phyloP scores from a whole-genome alignment of 2,888 invertebrate species.

The Aradus depressus region DNA sequence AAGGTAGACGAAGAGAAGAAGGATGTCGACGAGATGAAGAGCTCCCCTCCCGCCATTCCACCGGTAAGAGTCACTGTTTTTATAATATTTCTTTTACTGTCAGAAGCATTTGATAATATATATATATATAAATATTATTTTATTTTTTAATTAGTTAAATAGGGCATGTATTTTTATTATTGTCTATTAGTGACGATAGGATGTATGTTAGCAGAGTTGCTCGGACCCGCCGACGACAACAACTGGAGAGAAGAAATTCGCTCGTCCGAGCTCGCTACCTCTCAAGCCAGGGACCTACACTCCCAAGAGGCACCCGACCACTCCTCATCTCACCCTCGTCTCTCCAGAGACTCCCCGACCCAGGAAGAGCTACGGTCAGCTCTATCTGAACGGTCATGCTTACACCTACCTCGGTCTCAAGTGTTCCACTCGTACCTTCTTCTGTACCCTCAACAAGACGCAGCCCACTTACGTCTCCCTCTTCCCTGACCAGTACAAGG shows the following conservation, averaged over 20 bases:
- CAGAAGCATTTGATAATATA: not conserved
- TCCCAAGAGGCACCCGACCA: slow-evolving; percentile 68
- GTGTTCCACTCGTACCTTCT: slow-evolving; percentile 80
- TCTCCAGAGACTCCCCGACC: slow-evolving; percentile 87
- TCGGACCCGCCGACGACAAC: not conserved
- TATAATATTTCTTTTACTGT: not conserved
- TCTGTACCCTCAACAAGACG: slow-evolving; percentile 84
- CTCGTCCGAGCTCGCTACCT: slow-evolving; percentile 70
- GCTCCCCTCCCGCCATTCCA: not conserved
- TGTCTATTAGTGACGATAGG: no score
- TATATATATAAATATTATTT: not conserved
- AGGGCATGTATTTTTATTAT: not conserved
- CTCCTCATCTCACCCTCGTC: slow-evolving; percentile 69
- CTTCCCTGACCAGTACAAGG: slow-evolving; percentile 65
- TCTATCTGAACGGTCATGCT: slow-evolving; percentile 80
- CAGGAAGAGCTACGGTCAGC: slow-evolving; percentile 77
- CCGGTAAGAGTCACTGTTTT: slow-evolving; percentile 2
- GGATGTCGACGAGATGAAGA: slow-evolving; percentile 2
- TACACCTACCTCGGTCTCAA: slow-evolving; percentile 85
- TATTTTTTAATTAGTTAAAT: not conserved
- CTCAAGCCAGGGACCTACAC: slow-evolving; percentile 74
- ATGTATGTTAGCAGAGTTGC: no score
- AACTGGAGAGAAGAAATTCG: slow-evolving; percentile 31
- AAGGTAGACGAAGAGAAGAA: slow-evolving; percentile 7
- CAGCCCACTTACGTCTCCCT: slow-evolving; percentile 81